Evolutionary conservation across 2,797 vertebrate species (phyloP), one percentile per base, ranked within the genome.

Genomic region (Hydrocynus forskahlii): DNA sequence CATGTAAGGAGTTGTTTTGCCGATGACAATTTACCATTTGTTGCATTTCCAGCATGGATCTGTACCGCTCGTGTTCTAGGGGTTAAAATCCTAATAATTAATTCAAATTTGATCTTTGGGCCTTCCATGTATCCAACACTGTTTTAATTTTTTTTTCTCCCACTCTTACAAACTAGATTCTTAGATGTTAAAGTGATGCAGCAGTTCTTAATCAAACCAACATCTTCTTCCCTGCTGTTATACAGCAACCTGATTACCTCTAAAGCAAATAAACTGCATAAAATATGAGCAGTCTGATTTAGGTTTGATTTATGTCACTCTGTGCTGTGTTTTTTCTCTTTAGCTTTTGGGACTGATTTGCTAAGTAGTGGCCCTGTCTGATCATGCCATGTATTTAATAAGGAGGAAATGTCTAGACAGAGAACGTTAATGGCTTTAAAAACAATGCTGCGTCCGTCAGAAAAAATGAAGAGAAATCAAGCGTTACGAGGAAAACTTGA

Each of bases 361-460:
- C 69, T 78, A 72, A 82, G 50, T 72, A 82, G 78, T 73, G 38
- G 59, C 55, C 54, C 80, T 64, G 66, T 77, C 67, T 77, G 59
- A 72, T 74, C 62, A 67, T 67, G 62, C 67, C 60, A 78, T 64
- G 48, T 59, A 38, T 71, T 79, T 76, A 29, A 57, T 29, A 43
- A 57, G 13, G 62, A 68, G 71, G 50, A 81, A 76, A 77, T 77
- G 23, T 21, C 57, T 68, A 66, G 81, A 78, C 70, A 75, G 76
- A 54, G 29, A 68, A 82, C 76, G 54, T 78, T 78, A 78, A 78
- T 54, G 54, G 59, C 19, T 48, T 40, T 74, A 54, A 54, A 78
- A 69, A 38, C 63, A 45, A 52, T 6, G 40, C 25, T 48, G 43
- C 43, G 43, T 74, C 52, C 16, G n/a, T 57, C 50, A 54, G 5